phyloP scores from a whole-genome alignment of 2,113 vertebrate genomes.

The Trochalopteron elliotii region DNA sequence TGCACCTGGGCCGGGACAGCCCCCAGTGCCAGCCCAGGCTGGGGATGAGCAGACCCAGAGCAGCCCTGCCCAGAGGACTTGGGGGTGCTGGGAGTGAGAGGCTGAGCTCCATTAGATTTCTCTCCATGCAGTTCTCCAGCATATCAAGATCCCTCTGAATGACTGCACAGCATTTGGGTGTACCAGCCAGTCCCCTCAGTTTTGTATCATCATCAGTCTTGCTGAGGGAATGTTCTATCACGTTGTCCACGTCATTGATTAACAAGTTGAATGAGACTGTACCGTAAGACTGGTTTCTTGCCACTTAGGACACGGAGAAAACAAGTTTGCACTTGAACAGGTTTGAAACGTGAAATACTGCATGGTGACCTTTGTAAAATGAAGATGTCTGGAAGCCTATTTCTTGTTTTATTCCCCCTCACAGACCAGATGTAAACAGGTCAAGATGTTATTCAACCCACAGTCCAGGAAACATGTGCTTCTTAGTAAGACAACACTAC shows the following conservation, averaged over 20 bases:
- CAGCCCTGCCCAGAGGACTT: neutral
- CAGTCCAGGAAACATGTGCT: neutral
- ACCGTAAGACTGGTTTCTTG: neutral
- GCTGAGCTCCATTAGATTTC: neutral
- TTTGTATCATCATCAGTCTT: neutral
- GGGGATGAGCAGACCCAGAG: neutral
- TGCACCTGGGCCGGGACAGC: neutral
- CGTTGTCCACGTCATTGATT: neutral
- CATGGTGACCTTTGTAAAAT: neutral
- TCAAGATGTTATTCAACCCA: neutral
- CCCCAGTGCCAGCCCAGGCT: neutral
- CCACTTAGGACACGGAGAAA: neutral
- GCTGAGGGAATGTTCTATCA: no score
- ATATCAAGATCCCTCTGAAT: neutral
- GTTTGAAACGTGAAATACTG: neutral
- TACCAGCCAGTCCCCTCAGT: neutral
- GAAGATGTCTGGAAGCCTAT: neutral
- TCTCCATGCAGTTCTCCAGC: neutral
- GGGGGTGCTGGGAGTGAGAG: neutral
- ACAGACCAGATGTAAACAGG: neutral
- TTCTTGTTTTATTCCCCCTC: neutral
- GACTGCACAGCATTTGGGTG: neutral
- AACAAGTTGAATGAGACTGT: neutral
- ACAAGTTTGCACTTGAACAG: neutral
- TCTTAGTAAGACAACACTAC: neutral